A percentile compares a stretch with the other conserved stretches of the same genome.
These are phyloP conservation scores for Dinothrombium tinctorium DNA, from an alignment of 1,140 invertebrate genomes.

Conservation along the genomic window DNA sequence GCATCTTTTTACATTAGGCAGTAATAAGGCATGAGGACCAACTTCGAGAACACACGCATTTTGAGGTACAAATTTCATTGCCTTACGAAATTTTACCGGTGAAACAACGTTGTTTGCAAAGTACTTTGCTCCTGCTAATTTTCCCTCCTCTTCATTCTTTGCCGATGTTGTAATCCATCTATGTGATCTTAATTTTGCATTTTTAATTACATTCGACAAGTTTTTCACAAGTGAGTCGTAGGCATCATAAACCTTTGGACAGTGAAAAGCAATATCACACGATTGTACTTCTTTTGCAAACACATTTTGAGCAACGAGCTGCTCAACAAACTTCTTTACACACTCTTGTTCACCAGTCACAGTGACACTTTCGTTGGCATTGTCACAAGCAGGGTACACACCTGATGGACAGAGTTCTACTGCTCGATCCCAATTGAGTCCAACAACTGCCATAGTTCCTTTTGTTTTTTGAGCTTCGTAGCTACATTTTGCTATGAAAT, in stretches of 20 bases:
- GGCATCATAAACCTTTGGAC: slow-evolving; percentile 59
- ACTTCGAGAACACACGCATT: slow-evolving; percentile 57
- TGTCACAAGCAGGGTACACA: slow-evolving; percentile 74
- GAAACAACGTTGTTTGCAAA: slow-evolving; percentile 29
- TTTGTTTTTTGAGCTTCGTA: slow-evolving; percentile 29
- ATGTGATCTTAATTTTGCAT: slow-evolving; percentile 42
- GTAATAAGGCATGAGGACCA: slow-evolving; percentile 51
- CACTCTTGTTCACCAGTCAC: slow-evolving; percentile 55
- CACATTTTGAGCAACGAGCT: slow-evolving; percentile 43
- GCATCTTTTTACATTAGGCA: slow-evolving; percentile 34
- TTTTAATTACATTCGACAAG: slow-evolving; percentile 51
- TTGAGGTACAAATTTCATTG: slow-evolving; percentile 39
- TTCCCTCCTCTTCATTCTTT: slow-evolving; percentile 44
- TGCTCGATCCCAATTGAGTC: slow-evolving; percentile 59
- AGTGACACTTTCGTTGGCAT: slow-evolving; percentile 67
- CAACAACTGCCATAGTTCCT: slow-evolving; percentile 57
- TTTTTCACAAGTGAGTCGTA: slow-evolving; percentile 47
- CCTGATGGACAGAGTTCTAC: slow-evolving; percentile 41
- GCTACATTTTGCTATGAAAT: slow-evolving; percentile 66
- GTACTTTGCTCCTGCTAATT: slow-evolving; percentile 32
- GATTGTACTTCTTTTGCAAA: slow-evolving; percentile 71
- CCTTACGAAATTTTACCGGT: slow-evolving; percentile 65
- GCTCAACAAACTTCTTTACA: slow-evolving; percentile 40
- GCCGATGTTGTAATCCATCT: slow-evolving; percentile 81
- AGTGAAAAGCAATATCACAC: slow-evolving; percentile 76